Base-by-base conservation (phyloP, 1,140 invertebrate genomes). In the Callitettix versicolor region DNA sequence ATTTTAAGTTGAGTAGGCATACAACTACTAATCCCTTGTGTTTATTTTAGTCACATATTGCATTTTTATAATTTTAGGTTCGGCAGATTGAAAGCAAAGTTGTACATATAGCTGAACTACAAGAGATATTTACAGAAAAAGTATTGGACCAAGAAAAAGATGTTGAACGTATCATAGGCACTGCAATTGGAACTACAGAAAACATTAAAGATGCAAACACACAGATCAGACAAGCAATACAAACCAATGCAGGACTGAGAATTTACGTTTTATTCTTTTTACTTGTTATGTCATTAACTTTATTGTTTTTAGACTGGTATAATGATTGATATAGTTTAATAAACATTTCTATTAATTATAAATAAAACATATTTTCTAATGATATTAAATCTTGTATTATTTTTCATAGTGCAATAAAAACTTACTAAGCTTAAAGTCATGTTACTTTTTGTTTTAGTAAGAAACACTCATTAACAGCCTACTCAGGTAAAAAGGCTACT, bases 281-380 rank as follows among this genome's bases (percentile, higher is more conserved):
- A 34, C 72, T 98, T 55, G 91, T 98, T 33, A 88, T 97, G 80
- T 94, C 94, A 26, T 95, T 98, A 69, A 88, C 91, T 1, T 72
- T 99, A 40, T 73, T 98, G 15, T 98, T 98, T 71, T 76, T 98
- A 36, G 93, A 98, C 74, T 99, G 95, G 95, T 99, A 98, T 68
- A 98, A 98, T 79, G 48, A 51, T 20, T 51, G 34, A 51, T 11
- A 20, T 30, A 30, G 26, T 4, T 30, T 30, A 4, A 9, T 30
- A 30, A 3, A 30, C 9, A n/a, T n/a, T n/a, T n/a, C n/a, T n/a
- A 30, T 30, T 30, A 9, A 4, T 4, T 30, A 30, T 4, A 30
- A 30, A 4, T 30, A 30, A 30, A 30, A 30, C 9, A 30, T 30
- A 30, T 30, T 30, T 30, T 30, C 26, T 30, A 30, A 4, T 30